Conservation (phyloP, 2,113 vertebrate genomes). For the Sylvilagus bachmani region DNA sequence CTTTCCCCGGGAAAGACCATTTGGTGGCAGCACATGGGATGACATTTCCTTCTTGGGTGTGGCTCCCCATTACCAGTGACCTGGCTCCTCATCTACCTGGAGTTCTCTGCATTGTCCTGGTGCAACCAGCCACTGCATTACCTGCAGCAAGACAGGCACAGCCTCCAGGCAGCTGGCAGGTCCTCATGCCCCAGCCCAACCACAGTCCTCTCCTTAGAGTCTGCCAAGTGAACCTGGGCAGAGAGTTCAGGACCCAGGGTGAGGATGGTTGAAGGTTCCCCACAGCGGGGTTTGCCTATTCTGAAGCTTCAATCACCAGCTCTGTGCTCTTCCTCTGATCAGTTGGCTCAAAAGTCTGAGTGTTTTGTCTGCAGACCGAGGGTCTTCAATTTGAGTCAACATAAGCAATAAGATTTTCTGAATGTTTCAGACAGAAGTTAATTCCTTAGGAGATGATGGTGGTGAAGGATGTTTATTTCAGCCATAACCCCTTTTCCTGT, state of each 20-base stretch:
- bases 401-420: background rate
- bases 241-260: no score
- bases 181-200: background rate
- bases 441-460: background rate
- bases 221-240: no score
- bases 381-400: constrained; percentile 32
- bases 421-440: background rate
- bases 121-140: rapidly evolving
- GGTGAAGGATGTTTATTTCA: background rate
- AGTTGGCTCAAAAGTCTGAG: background rate
- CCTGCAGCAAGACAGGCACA: background rate
- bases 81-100: background rate
- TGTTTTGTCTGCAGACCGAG: background rate
- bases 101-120: background rate
- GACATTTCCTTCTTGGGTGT: background rate
- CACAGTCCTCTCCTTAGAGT: background rate
- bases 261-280: background rate
- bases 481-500: background rate
- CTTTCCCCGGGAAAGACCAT: constrained; percentile 40
- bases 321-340: background rate
- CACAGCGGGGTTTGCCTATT: background rate
- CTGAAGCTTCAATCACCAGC: background rate
- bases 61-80: background rate
- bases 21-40: constrained; percentile 52
- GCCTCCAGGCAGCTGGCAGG: background rate